Evolutionary conservation across 2,888 invertebrate genomes (phyloP).

Genomic region (Chironomus tentans): DNA sequence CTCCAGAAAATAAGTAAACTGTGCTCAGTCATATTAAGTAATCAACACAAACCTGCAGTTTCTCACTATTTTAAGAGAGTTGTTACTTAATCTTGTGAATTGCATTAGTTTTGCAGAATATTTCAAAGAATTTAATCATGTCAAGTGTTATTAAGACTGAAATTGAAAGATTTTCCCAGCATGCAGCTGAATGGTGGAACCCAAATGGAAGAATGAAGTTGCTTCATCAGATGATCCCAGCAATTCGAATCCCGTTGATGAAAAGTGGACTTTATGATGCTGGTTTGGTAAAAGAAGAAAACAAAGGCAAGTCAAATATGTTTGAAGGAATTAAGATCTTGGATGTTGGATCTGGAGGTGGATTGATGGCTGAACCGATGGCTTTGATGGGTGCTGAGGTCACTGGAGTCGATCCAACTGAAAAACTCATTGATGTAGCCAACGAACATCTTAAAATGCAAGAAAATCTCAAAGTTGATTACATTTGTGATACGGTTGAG

Average conservation of each 20-base stretch:
- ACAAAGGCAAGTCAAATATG: conserved; percentile 27
- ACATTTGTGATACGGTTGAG: conserved; percentile 41
- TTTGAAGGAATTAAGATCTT: conserved; percentile 53
- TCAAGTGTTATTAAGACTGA: conserved; percentile 36
- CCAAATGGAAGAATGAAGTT: conserved; percentile 53
- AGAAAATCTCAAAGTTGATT: conserved; percentile 33
- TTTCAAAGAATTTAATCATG: too few species aligned
- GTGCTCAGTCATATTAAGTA: too few species aligned
- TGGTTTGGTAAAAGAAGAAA: conserved; percentile 31
- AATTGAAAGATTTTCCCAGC: conserved; percentile 51
- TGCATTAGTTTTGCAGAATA: too few species aligned
- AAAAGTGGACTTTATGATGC: conserved; percentile 55
- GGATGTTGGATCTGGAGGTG: conserved; percentile 92
- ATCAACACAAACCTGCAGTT: too few species aligned
- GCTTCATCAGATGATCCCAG: conserved; percentile 51
- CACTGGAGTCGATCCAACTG: conserved; percentile 72
- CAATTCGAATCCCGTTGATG: conserved; percentile 55
- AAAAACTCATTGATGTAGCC: conserved; percentile 59
- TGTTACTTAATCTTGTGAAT: too few species aligned
- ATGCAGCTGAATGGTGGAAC: conserved; percentile 69
- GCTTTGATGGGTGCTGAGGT: conserved; percentile 71
- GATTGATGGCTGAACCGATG: conserved; percentile 60
- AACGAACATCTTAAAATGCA: conserved; percentile 45
- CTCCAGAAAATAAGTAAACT: too few species aligned
- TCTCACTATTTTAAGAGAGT: too few species aligned